Percentiles rank a stretch among this genome's conserved stretches.
phyloP scores from a whole-genome alignment of 2,113 vertebrate species.

The Hirundichthys speculiger region DNA sequence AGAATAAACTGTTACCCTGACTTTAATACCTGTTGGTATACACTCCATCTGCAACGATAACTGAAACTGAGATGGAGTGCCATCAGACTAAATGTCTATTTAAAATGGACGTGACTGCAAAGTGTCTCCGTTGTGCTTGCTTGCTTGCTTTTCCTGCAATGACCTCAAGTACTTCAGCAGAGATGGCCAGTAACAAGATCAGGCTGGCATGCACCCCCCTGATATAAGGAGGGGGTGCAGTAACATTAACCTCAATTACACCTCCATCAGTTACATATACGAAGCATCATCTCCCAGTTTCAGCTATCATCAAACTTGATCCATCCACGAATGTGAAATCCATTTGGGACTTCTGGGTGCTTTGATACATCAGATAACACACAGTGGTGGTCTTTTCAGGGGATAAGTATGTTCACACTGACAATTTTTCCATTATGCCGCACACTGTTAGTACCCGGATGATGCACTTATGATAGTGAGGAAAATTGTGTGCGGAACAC shows the following conservation, averaged over 20 bases:
- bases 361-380: background rate
- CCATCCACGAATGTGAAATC: conserved; percentile 1
- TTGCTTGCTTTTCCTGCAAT: conserved; percentile 33
- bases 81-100: background rate
- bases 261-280: conserved; percentile 6
- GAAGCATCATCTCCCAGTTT: conserved; percentile 10
- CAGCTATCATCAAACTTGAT: background rate
- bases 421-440: too few relatives aligned
- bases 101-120: background rate
- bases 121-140: background rate
- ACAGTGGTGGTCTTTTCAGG: too few relatives aligned
- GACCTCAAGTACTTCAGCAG: conserved; percentile 50
- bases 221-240: conserved; percentile 28
- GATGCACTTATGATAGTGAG: too few relatives aligned
- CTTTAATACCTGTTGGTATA: background rate
- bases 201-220: conserved; percentile 21
- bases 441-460: too few relatives aligned
- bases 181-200: conserved; percentile 62
- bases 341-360: background rate
- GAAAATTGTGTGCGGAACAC: too few relatives aligned
- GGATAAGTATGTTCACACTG: too few relatives aligned
- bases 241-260: conserved; percentile 35
- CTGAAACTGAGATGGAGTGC: background rate
- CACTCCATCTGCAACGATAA: background rate
- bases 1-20: too few relatives aligned